Conservation (phyloP, 2,888 invertebrate genomes). For the Papilio demoleus region DNA sequence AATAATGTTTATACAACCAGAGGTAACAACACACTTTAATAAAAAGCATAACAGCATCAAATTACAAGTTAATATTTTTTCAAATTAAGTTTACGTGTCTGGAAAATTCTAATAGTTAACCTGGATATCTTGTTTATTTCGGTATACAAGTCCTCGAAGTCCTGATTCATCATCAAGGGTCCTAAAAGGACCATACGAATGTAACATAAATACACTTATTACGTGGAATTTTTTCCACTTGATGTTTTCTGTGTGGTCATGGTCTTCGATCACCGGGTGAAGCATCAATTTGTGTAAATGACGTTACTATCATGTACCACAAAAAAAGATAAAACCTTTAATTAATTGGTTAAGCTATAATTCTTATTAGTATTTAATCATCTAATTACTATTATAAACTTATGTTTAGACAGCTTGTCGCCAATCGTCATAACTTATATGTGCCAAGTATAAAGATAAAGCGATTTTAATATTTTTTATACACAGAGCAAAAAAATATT, state of each 20-base stretch:
- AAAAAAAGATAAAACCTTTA: not conserved
- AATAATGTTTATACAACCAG: constrained; percentile 6
- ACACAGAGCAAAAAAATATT: not conserved
- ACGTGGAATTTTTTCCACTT: no score
- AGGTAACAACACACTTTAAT: not conserved
- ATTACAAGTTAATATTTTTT: not conserved
- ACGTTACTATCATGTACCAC: no score
- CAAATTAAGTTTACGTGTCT: not conserved
- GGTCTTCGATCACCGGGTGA: no score
- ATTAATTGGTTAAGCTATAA: not conserved
- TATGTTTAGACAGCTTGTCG: constrained; percentile 4
- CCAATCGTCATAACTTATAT: not conserved
- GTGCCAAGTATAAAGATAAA: not conserved
- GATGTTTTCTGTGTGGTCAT: no score
- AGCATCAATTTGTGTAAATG: no score
- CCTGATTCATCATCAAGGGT: no score
- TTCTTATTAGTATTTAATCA: not conserved
- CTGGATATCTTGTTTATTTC: no score
- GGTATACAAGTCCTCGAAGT: no score
- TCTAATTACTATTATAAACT: not conserved
- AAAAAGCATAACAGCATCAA: constrained; percentile 11
- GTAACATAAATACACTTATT: no score
- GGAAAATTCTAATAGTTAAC: constrained; percentile 4
- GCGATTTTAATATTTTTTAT: not conserved
- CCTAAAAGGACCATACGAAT: no score